Conservation (phyloP, 2,797 vertebrate species). For the Pangasius macronema region DNA sequence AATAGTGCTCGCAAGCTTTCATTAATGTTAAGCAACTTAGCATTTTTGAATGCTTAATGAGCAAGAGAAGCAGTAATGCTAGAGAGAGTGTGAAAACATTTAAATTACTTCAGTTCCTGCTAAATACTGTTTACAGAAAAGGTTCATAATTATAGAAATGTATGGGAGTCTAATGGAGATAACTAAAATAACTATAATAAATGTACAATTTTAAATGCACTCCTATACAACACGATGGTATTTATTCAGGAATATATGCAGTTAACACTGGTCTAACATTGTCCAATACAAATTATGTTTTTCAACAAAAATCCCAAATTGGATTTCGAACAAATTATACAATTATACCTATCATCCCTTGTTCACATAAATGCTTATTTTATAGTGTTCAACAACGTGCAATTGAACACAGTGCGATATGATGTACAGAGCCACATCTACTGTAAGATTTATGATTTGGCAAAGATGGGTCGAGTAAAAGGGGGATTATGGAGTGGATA, state of each 20-base stretch:
- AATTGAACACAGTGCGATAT: no score
- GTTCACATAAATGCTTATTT: no score
- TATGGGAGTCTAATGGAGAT: neutral
- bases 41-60: slow-evolving; percentile 9
- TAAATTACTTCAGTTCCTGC: neutral
- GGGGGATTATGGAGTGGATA: no score
- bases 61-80: neutral
- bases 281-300: no score
- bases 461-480: no score
- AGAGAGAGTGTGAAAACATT: neutral
- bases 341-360: no score
- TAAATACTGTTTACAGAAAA: neutral
- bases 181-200: no score
- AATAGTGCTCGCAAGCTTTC: neutral
- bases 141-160: neutral
- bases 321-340: no score
- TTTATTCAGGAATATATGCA: neutral
- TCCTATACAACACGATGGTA: neutral
- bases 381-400: no score
- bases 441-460: no score
- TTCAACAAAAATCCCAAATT: no score
- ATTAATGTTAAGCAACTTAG: neutral
- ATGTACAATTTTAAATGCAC: neutral
- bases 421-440: no score
- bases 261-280: neutral